Evolutionary conservation across 64 coral and sea anemone genomes (phyloP).

Genomic region (Porites lutea): DNA sequence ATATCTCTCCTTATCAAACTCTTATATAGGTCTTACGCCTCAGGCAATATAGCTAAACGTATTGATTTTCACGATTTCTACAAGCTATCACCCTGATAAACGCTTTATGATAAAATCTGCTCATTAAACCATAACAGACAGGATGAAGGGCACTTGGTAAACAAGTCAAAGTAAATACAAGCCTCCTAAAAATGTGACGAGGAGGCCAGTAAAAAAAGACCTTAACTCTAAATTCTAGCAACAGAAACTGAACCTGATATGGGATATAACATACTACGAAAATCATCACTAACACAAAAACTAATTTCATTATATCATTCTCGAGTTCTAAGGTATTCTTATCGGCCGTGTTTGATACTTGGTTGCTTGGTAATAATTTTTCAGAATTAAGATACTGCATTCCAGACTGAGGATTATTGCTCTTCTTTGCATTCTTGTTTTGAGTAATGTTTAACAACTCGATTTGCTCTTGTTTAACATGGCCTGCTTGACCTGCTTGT

Average conservation of each 20-base stretch:
- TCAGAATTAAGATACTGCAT: background rate
- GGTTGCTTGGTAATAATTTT: background rate
- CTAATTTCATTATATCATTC: constrained; percentile 53
- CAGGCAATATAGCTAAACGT: background rate
- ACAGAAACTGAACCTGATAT: constrained; percentile 46
- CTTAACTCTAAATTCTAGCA: constrained; percentile 14
- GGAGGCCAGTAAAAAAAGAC: constrained; percentile 21
- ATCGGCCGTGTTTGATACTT: background rate
- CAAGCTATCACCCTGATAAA: constrained; percentile 57
- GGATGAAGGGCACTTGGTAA: constrained; percentile 73
- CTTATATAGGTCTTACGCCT: too few relatives aligned
- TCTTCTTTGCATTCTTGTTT: background rate
- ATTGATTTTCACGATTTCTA: background rate
- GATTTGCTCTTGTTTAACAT: background rate
- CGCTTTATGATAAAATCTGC: constrained; percentile 66
- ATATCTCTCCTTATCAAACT: too few relatives aligned
- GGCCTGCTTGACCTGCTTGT: background rate
- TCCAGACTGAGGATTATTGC: background rate
- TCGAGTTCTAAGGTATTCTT: constrained; percentile 50
- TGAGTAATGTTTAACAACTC: background rate
- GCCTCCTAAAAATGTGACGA: background rate
- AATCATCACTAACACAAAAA: constrained; percentile 59
- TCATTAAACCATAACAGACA: constrained; percentile 74
- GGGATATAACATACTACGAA: constrained; percentile 72
- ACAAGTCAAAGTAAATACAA: constrained; percentile 30